Evolutionary conservation across 2,888 invertebrate genomes (phyloP), one percentile per base, ranked within the genome.

Genomic region (Cylindroiulus punctatus): DNA sequence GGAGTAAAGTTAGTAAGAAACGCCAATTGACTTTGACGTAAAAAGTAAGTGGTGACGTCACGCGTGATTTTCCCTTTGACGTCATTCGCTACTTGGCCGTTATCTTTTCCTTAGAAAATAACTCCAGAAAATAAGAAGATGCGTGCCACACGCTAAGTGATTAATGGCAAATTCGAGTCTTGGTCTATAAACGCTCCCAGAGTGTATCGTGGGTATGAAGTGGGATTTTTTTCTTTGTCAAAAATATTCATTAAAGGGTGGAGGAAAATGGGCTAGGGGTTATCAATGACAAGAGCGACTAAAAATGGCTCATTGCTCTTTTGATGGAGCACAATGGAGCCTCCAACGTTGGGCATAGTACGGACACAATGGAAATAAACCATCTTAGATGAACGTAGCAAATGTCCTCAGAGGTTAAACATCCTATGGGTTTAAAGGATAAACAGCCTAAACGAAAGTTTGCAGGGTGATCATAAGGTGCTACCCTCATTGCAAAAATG

Each of bases 81-180:
- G 65, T 65, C 26, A 65, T 65, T 65, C 65, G 65, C 26, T 65
- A 26, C 10, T 65, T 65, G 22, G 7, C 1, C 26, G 65, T 65
- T 65, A 65, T 65, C 65, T 65, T 65, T n/a, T 7, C 26, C 65
- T 65, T 65, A 65, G 65, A 65, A 65, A 40, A 65, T 65, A 65
- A 65, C 26, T 65, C 65, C 7, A 65, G 65, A 65, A 26, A 65
- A 65, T 65, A 65, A 65, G 65, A 65, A 65, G 65, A 65, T 65
- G 22, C 22, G 26, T 26, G 22, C 22, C 65, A 65, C 26, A 65
- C 65, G 65, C 65, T 65, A 65, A 65, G 65, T 65, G 65, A 65
- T 65, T 65, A 65, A 65, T 65, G 65, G 65, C 22, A 65, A 65
- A 65, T 65, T 65, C 65, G 3, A 65, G 65, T 65, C 65, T 65